Conservation (phyloP, 2,888 invertebrate genomes). For the Macaria notata region DNA sequence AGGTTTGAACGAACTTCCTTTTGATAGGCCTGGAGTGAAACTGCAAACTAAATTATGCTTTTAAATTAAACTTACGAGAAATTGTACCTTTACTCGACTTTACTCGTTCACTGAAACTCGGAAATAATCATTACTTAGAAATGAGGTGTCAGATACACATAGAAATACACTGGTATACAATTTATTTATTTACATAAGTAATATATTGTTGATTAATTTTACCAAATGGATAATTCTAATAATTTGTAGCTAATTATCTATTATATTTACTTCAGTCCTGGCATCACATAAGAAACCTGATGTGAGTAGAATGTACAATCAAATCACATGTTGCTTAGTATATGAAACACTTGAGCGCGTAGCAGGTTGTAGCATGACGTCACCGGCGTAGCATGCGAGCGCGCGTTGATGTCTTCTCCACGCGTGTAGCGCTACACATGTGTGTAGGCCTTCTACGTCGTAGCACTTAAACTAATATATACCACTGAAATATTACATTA, state of each 20-base stretch:
- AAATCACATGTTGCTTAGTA: no score
- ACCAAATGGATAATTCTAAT: no score
- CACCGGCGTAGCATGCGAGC: slow-evolving; percentile 39
- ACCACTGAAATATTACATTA: background rate
- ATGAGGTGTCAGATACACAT: slow-evolving; percentile 8
- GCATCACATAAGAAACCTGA: no score
- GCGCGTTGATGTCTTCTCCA: slow-evolving; percentile 45
- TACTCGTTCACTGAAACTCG: slow-evolving; percentile 15
- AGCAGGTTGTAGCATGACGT: background rate
- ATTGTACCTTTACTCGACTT: slow-evolving; percentile 15
- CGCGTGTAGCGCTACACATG: slow-evolving; percentile 40
- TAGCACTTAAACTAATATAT: background rate
- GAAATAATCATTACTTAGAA: slow-evolving; percentile 3
- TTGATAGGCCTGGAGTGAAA: slow-evolving; percentile 43
- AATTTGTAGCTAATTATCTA: no score
- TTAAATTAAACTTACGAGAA: slow-evolving; percentile 34
- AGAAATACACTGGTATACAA: slow-evolving; percentile 1
- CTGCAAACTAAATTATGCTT: slow-evolving; percentile 49
- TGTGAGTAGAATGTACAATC: no score
- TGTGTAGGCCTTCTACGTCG: slow-evolving; percentile 42
- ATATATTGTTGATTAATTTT: no score
- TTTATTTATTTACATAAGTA: no score
- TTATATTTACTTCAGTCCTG: no score
- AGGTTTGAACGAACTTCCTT: slow-evolving; percentile 47
- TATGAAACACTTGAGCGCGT: no score